Evolutionary conservation across 2,888 invertebrate species (phyloP), one percentile per base, ranked within the genome.

Genomic region (Atherix ibis): DNA sequence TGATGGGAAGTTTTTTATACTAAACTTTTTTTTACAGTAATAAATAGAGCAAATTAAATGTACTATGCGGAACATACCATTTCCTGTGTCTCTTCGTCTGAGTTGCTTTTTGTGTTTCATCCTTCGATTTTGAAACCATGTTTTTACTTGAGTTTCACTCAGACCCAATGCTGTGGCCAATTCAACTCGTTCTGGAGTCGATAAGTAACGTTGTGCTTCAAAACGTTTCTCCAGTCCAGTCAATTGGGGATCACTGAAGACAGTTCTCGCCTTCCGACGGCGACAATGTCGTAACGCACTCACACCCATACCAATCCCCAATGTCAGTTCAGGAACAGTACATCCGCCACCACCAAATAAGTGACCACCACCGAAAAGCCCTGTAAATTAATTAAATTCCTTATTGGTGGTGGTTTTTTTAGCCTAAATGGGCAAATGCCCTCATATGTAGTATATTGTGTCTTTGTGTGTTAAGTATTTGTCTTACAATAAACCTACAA

Each of bases 21-120:
- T n/a, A n/a, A n/a, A n/a, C n/a, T n/a, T n/a, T n/a, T n/a, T n/a
- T n/a, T n/a, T n/a, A n/a, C n/a, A n/a, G n/a, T n/a, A n/a, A n/a
- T n/a, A n/a, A n/a, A n/a, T n/a, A n/a, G n/a, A n/a, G n/a, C n/a
- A n/a, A n/a, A n/a, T n/a, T n/a, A n/a, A n/a, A n/a, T n/a, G n/a
- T n/a, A n/a, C n/a, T n/a, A n/a, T n/a, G n/a, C n/a, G n/a, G n/a
- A n/a, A 47, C 53, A 53, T 43, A 60, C 59, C 61, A 48, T 56
- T 58, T 41, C 53, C 50, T 32, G 54, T 50, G 38, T 61, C 60
- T 31, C 59, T 47, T 35, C 60, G 46, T 26, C 60, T 43, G 60
- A 88, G 64, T 52, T 88, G 87, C 51, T 91, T 91, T 68, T 91
- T 91, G 58, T 91, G 88, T 56, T 91, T 91, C 95, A 95, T 95